phyloP scores from a whole-genome alignment of 2,888 invertebrate genomes.

The Nephrotoma guestfalica region DNA sequence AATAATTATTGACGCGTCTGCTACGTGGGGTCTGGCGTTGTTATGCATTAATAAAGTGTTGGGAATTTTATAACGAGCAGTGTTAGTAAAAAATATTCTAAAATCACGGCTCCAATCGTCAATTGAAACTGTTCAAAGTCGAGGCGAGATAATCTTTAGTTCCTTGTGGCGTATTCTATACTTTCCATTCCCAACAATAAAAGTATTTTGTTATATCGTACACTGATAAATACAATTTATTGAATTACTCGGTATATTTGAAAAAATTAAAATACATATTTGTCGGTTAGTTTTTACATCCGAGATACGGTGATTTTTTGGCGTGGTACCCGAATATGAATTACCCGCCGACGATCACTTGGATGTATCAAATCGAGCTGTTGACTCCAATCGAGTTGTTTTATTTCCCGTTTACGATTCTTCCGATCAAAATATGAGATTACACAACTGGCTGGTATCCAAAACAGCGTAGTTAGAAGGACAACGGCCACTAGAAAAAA shows the following conservation, averaged over 20 bases:
- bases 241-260: not conserved
- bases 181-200: not conserved
- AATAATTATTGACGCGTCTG: too few relatives aligned
- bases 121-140: too few relatives aligned
- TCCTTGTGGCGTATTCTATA: too few relatives aligned
- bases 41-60: too few relatives aligned
- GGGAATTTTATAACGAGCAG: too few relatives aligned
- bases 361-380: slow-evolving; percentile 59
- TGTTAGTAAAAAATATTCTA: too few relatives aligned
- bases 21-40: too few relatives aligned
- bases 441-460: slow-evolving; percentile 88
- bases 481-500: slow-evolving; percentile 49
- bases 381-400: slow-evolving; percentile 54
- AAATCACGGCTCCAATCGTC: too few relatives aligned
- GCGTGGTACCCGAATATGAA: slow-evolving; percentile 39
- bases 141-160: too few relatives aligned
- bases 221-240: not conserved
- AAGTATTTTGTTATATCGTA: not conserved
- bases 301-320: slow-evolving; percentile 1
- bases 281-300: not conserved
- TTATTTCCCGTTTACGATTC: slow-evolving; percentile 53
- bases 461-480: slow-evolving; percentile 76
- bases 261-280: not conserved
- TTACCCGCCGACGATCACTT: slow-evolving; percentile 52
- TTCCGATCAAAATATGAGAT: slow-evolving; percentile 72